Percentiles rank a stretch among this genome's conserved stretches.
These are phyloP conservation scores for Eudemis profundana DNA, from an alignment of 2,888 invertebrate genomes.

Conservation along the genomic window DNA sequence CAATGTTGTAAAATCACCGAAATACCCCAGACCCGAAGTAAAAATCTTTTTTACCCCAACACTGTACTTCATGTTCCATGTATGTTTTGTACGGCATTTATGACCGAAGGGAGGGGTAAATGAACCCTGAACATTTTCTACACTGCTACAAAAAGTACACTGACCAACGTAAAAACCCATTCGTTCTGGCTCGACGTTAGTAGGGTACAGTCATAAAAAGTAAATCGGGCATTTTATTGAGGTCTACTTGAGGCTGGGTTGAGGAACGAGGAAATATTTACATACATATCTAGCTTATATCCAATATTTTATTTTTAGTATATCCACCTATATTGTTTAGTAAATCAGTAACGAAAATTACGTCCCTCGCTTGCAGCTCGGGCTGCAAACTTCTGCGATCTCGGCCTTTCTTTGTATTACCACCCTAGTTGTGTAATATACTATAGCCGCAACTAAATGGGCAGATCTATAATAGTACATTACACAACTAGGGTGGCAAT, in stretches of 20 bases:
- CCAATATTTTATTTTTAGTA: constrained; percentile 2
- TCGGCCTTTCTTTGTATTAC: no score
- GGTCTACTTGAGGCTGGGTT: constrained; percentile 39
- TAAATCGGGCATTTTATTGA: constrained; percentile 44
- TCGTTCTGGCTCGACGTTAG: constrained; percentile 41
- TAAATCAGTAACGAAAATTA: no score
- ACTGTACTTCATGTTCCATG: constrained; percentile 26
- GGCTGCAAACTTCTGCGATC: no score
- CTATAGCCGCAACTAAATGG: no score
- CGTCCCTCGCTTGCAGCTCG: no score
- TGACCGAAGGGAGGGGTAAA: constrained; percentile 34
- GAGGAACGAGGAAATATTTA: constrained; percentile 34
- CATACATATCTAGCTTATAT: constrained; percentile 23
- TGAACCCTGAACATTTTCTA: constrained; percentile 41
- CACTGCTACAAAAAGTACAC: constrained; percentile 38
- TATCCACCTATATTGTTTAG: neutral
- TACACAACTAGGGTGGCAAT: no score
- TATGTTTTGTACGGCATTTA: constrained; percentile 36
- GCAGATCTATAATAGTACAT: no score
- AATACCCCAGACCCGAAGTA: neutral
- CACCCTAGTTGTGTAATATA: no score
- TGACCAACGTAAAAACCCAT: constrained; percentile 41
- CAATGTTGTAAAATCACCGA: neutral
- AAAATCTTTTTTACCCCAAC: constrained; percentile 21
- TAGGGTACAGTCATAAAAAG: constrained; percentile 42